Evolutionary conservation across 2,113 vertebrate species (phyloP).

Genomic region (Fregata magnificens): DNA sequence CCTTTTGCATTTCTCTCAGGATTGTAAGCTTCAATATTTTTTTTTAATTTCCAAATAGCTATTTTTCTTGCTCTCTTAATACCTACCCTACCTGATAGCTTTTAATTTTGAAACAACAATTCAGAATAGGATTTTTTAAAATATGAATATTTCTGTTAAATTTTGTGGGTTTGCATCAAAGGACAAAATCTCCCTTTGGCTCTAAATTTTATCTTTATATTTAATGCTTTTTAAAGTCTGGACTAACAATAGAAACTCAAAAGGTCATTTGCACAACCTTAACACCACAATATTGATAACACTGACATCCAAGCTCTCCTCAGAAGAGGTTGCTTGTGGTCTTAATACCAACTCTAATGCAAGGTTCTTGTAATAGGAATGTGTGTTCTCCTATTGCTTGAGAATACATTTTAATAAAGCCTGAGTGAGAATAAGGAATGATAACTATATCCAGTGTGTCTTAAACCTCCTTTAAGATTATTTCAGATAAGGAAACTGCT

Average conservation of each 20-base stretch:
- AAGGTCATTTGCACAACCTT: background rate
- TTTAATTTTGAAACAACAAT: background rate
- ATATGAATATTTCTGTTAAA: background rate
- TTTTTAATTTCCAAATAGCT: background rate
- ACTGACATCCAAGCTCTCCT: background rate
- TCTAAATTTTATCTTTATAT: background rate
- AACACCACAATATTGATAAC: background rate
- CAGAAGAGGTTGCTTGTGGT: background rate
- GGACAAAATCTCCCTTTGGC: background rate
- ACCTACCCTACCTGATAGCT: background rate
- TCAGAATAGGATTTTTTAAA: background rate
- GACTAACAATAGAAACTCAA: background rate
- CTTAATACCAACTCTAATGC: background rate
- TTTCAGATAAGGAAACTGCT: background rate
- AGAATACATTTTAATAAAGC: background rate
- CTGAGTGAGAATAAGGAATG: background rate
- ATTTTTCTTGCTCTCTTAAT: background rate
- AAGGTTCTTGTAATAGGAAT: background rate
- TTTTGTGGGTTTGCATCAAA: background rate
- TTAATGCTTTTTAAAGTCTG: background rate
- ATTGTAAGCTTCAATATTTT: background rate
- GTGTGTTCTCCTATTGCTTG: background rate
- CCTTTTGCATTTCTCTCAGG: background rate
- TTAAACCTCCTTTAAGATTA: background rate
- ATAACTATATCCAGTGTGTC: background rate